Percentiles rank a stretch among this genome's conserved stretches.
These are phyloP conservation scores for Doris montereyensis DNA, from an alignment of 2,888 invertebrate species.

Conservation along the genomic window DNA sequence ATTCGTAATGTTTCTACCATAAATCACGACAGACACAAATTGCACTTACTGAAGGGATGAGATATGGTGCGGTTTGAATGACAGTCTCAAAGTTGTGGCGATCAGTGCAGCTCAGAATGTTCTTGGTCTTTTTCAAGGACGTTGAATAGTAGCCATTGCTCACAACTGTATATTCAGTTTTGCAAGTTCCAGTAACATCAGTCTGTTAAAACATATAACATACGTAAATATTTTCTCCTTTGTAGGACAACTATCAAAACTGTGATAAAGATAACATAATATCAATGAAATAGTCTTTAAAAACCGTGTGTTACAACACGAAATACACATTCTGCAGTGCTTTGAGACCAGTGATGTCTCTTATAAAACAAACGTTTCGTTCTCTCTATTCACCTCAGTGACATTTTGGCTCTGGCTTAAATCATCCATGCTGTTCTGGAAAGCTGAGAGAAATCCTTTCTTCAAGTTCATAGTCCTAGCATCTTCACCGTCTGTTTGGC, in stretches of 20 bases:
- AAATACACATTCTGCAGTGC: no score
- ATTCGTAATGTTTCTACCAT: no score
- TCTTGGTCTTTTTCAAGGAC: conserved; percentile 66
- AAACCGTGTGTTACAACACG: no score
- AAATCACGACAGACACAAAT: background rate
- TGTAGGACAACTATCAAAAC: no score
- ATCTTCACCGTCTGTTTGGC: conserved; percentile 85
- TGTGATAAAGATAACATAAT: no score
- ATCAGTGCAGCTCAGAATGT: conserved; percentile 65
- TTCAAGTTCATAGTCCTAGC: conserved; percentile 90
- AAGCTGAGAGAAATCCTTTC: conserved; percentile 87
- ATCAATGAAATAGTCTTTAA: no score
- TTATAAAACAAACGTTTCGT: no score
- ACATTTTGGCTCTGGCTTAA: background rate
- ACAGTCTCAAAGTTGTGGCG: conserved; percentile 64
- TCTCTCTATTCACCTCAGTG: conserved; percentile 74
- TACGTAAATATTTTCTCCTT: conserved; percentile 94
- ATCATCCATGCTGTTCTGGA: conserved; percentile 87
- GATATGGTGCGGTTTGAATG: conserved; percentile 67
- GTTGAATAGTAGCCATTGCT: conserved; percentile 51
- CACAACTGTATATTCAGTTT: conserved; percentile 79
- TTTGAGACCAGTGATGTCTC: no score
- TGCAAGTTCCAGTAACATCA: conserved; percentile 88
- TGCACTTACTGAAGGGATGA: conserved; percentile 66
- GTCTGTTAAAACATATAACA: conserved; percentile 71